Evolutionary conservation across 2,888 invertebrate species (phyloP), one percentile per base, ranked within the genome.

Genomic region (Cataglyphis altisquamis): DNA sequence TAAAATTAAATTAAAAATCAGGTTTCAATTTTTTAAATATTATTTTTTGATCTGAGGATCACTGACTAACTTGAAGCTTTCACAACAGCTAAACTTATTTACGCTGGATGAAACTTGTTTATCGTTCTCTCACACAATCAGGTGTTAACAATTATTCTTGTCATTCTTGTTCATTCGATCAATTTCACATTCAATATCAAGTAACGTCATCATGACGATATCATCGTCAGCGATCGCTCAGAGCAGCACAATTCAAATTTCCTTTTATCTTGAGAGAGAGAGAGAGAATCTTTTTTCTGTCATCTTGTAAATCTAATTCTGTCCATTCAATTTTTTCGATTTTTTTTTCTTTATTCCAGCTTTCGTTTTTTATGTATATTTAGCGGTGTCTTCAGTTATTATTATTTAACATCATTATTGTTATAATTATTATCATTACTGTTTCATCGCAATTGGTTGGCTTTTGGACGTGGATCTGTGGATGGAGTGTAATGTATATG

Each of bases 391-490:
- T 63, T 84, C 57, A 32, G 36, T 77, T 77, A 77, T 77, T 70
- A 80, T 87, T 89, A 88, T 88, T 83, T 83, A 82, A 21, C 55
- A 74, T 75, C 39, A 83, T 83, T 84, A 84, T 68, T 39, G 45
- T 81, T 84, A 84, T 45, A 55, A 67, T 84, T 81, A 81, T 84
- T 82, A 84, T 84, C 86, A 57, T 85, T 88, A 86, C 87, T 90
- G 90, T 84, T 89, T 89, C 85, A 85, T 88, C 90, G 89, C 87
- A 87, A 83, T 92, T 91, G 91, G 89, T 91, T 91, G 90, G 87
- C 84, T 91, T 83, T 94, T 94, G 94, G 94, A 94, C 94, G 94
- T 94, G 94, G 94, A 94, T 91, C 89, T 94, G 52, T 52, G 94
- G 94, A 94, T 94, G 94, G 94, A 94, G 93, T 93, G 93, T 93